phyloP scores from a whole-genome alignment of 2,888 invertebrate genomes.

The Microchrysa polita region DNA sequence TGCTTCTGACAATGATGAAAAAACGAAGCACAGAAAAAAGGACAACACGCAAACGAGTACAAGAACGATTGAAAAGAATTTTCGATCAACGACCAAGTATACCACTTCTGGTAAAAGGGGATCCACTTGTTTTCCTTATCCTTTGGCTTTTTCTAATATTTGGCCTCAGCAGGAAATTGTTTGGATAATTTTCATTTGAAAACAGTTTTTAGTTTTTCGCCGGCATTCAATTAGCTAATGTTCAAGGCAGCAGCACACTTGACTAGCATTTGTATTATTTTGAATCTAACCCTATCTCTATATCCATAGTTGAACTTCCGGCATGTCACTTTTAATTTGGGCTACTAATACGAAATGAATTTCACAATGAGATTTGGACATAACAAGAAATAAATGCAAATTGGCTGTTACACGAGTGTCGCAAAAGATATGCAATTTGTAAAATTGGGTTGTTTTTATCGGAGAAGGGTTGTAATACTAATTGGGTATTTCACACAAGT shows the following conservation, averaged over 20 bases:
- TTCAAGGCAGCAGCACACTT: not conserved
- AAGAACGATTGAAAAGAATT: constrained; percentile 7
- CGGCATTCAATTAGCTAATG: constrained; percentile 50
- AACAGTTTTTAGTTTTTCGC: constrained; percentile 44
- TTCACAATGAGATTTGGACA: not conserved
- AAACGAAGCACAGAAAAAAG: constrained; percentile 31
- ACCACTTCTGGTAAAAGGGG: not conserved
- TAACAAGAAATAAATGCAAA: constrained; percentile 38
- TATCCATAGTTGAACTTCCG: constrained; percentile 25
- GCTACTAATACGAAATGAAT: constrained; percentile 10
- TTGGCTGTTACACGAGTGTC: constrained; percentile 17
- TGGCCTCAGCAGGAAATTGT: constrained; percentile 32
- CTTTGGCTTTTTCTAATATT: constrained; percentile 27
- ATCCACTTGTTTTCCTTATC: not conserved
- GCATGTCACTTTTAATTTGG: constrained; percentile 24
- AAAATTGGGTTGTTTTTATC: not conserved
- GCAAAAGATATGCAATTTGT: not conserved
- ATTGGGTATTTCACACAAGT: too few relatives aligned
- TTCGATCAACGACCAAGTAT: constrained; percentile 7
- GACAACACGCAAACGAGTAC: constrained; percentile 3
- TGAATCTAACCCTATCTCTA: not conserved
- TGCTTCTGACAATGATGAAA: constrained; percentile 21
- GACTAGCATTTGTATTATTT: not conserved
- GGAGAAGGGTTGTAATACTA: too few relatives aligned
- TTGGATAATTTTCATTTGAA: constrained; percentile 50